Evolutionary conservation across 2,113 vertebrate species (phyloP).

Genomic region (Entomyzon cyanotis): DNA sequence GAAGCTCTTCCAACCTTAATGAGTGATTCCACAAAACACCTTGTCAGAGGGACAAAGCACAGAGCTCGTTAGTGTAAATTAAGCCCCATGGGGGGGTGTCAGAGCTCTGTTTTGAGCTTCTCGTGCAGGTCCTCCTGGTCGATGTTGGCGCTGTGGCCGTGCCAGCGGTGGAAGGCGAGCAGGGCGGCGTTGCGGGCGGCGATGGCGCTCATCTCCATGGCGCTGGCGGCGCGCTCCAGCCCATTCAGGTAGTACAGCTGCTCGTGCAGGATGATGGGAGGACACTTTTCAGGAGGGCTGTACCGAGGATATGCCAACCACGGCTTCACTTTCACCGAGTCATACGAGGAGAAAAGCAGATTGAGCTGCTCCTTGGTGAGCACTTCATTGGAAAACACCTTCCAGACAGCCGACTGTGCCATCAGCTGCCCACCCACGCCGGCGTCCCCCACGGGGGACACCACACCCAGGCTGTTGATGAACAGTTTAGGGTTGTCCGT

Average conservation of each 20-base stretch:
- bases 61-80: too few relatives aligned
- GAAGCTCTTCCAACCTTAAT: too few relatives aligned
- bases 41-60: too few relatives aligned
- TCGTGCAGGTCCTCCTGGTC: conserved; percentile 89
- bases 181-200: conserved; percentile 86
- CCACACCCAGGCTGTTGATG: too few relatives aligned
- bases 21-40: too few relatives aligned
- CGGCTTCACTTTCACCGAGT: conserved; percentile 70
- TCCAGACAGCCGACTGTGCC: conserved; percentile 78
- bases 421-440: neutral
- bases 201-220: conserved; percentile 92
- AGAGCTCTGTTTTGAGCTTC: conserved; percentile 64
- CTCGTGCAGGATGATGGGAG: conserved; percentile 86
- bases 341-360: conserved; percentile 82
- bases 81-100: too few relatives aligned
- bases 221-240: conserved; percentile 86
- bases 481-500: too few relatives aligned
- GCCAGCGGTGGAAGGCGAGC: conserved; percentile 89
- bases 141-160: conserved; percentile 66
- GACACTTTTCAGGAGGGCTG: conserved; percentile 73
- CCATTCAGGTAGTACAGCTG: conserved; percentile 87
- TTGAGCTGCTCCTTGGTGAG: conserved; percentile 79
- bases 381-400: conserved; percentile 79
- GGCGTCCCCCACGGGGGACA: conserved; percentile 22
- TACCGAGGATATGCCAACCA: conserved; percentile 90